A percentile compares a stretch with the other conserved stretches of the same genome.
These are phyloP conservation scores for Xenentodon cancila DNA, from an alignment of 2,797 vertebrate species.

Conservation along the genomic window DNA sequence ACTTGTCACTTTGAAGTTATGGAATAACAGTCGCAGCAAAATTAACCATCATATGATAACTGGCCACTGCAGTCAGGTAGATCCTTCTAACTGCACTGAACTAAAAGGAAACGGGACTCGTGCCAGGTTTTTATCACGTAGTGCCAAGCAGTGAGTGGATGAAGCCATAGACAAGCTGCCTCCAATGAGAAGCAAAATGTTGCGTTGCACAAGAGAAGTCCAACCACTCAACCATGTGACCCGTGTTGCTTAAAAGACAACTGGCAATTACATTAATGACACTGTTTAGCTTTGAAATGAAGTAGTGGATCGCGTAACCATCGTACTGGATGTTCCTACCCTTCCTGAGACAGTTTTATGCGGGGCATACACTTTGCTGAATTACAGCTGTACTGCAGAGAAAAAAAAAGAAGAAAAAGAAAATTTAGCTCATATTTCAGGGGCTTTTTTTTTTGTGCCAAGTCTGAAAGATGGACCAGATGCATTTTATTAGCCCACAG, in stretches of 20 bases:
- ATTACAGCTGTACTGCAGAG: slow-evolving; percentile 66
- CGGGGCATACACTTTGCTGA: slow-evolving; percentile 33
- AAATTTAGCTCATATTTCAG: slow-evolving; percentile 54
- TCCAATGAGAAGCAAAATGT: slow-evolving; percentile 42
- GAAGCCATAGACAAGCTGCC: slow-evolving; percentile 19
- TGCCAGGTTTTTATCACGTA: slow-evolving; percentile 12
- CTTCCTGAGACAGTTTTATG: slow-evolving; percentile 49
- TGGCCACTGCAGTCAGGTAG: slow-evolving; percentile 7
- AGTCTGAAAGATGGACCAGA: slow-evolving; percentile 29
- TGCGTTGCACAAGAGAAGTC: slow-evolving; percentile 39
- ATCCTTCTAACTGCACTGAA: background rate
- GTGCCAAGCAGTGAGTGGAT: slow-evolving; percentile 30
- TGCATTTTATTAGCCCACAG: slow-evolving; percentile 31
- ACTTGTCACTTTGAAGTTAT: too few relatives aligned
- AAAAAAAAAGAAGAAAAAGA: slow-evolving; percentile 24
- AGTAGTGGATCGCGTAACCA: slow-evolving; percentile 22
- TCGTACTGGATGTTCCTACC: slow-evolving; percentile 13
- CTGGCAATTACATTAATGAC: slow-evolving; percentile 16
- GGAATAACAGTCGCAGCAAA: background rate
- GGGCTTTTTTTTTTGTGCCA: slow-evolving; percentile 56
- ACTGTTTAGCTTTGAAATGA: slow-evolving; percentile 19
- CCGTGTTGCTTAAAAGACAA: slow-evolving; percentile 39
- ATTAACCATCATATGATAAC: background rate
- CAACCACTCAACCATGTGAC: slow-evolving; percentile 62
- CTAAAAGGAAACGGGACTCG: slow-evolving; percentile 19